These are phyloP conservation scores for Diplosoma virens DNA, from an alignment of 23 tunicate species.

Conservation along the genomic window DNA sequence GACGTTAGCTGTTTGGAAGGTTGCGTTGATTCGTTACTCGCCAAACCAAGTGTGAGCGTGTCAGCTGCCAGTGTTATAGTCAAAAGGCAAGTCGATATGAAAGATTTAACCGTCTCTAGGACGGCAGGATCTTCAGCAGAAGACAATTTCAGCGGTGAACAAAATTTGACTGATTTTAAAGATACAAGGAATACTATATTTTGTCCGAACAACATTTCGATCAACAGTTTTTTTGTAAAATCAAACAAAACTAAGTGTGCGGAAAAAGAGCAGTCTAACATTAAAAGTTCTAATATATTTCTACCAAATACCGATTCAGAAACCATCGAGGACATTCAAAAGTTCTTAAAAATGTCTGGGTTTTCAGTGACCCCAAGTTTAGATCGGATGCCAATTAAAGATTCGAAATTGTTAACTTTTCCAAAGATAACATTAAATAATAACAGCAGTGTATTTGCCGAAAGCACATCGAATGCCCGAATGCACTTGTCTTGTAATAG, in stretches of 20 bases:
- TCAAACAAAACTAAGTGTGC: no score
- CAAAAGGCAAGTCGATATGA: not conserved
- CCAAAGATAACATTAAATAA: not conserved
- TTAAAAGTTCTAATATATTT: no score
- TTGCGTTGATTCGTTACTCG: not conserved
- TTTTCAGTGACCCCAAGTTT: not conserved
- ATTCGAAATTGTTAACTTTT: not conserved
- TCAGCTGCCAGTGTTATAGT: not conserved
- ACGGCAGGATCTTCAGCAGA: no score
- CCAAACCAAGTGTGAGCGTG: not conserved
- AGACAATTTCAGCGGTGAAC: no score
- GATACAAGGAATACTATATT: no score
- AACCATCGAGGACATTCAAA: not conserved
- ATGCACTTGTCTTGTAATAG: not conserved
- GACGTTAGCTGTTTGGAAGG: not conserved
- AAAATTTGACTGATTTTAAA: no score
- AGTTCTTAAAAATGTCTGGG: not conserved
- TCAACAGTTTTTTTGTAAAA: no score
- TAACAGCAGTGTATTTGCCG: not conserved
- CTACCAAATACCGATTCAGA: no score
- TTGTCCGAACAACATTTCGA: no score
- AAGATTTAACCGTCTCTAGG: constrained; percentile 8
- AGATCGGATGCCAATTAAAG: not conserved
- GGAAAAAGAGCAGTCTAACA: no score
- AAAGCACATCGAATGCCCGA: not conserved